phyloP scores from a whole-genome alignment of 2,888 invertebrate species.

The Caenorhabditis sp. region DNA sequence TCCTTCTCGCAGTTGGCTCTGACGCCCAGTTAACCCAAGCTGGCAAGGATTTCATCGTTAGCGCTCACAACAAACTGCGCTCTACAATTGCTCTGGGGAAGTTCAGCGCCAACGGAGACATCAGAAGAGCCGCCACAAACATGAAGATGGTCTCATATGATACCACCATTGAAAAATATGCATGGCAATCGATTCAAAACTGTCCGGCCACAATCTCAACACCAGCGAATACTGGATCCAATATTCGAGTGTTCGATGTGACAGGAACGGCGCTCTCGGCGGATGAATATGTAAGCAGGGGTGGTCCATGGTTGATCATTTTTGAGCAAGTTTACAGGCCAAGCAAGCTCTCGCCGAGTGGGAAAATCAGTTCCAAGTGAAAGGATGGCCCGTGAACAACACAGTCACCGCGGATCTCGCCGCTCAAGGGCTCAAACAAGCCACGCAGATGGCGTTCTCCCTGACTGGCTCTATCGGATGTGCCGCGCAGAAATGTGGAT shows the following conservation, averaged over 20 bases:
- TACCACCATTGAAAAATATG: not conserved
- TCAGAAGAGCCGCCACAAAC: constrained; percentile 5
- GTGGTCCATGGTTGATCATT: not conserved
- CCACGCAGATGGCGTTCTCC: constrained; percentile 7
- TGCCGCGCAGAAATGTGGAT: constrained; percentile 15
- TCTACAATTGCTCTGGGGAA: constrained; percentile 1
- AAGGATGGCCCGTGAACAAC: constrained; percentile 16
- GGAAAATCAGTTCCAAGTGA: constrained; percentile 19
- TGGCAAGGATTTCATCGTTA: constrained; percentile 12
- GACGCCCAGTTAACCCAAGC: constrained; percentile 10
- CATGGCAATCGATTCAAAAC: not conserved
- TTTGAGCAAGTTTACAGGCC: not conserved
- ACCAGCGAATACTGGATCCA: not conserved
- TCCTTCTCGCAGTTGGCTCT: not conserved
- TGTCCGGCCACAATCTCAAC: not conserved
- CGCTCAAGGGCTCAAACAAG: not conserved
- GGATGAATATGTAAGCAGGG: constrained; percentile 8
- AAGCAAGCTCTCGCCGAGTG: constrained; percentile 7
- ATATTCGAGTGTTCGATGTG: not conserved
- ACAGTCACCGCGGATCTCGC: not conserved
- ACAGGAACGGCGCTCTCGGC: not conserved
- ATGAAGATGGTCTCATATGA: constrained; percentile 11
- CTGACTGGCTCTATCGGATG: constrained; percentile 13
- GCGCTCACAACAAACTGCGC: constrained; percentile 8
- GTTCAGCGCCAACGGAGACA: constrained; percentile 1